Percentiles rank a stretch among this genome's conserved stretches.
Conservation (phyloP, 1,140 invertebrate genomes). For the Formica exsecta region DNA sequence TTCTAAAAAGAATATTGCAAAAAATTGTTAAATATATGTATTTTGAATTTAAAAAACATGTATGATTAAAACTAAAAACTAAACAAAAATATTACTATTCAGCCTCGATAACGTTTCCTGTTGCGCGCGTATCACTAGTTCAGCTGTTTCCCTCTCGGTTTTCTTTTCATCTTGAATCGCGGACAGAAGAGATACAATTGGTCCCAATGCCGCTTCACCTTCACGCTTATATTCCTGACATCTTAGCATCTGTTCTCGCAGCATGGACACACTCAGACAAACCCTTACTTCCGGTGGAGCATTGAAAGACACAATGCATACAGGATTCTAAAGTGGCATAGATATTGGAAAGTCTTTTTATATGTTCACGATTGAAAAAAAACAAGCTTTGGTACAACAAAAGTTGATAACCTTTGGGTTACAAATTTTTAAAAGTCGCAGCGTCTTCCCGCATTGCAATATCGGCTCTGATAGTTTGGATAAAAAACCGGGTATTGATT, state of each 20-base stretch:
- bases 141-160: constrained; percentile 75
- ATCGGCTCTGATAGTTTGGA: constrained; percentile 87
- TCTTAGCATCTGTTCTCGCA: constrained; percentile 86
- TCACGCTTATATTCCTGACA: constrained; percentile 85
- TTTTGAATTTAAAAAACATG: background rate
- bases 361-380: background rate
- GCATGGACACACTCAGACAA: constrained; percentile 86
- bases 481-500: constrained; percentile 88
- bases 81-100: constrained; percentile 72
- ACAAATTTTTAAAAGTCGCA: constrained; percentile 88
- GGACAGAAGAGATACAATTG: constrained; percentile 77
- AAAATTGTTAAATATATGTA: background rate
- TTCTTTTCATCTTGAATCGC: constrained; percentile 80
- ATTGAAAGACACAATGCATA: constrained; percentile 86
- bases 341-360: constrained; percentile 38
- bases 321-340: constrained; percentile 85
- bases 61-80: background rate
- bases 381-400: background rate
- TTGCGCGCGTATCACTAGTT: constrained; percentile 79
- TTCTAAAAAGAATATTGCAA: constrained; percentile 75
- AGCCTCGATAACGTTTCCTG: constrained; percentile 77
- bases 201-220: constrained; percentile 77
- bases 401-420: constrained; percentile 86
- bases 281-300: constrained; percentile 87
- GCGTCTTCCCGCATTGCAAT: constrained; percentile 88